Evolutionary conservation across 2,113 vertebrate genomes (phyloP).

Genomic region (Pantherophis guttatus): DNA sequence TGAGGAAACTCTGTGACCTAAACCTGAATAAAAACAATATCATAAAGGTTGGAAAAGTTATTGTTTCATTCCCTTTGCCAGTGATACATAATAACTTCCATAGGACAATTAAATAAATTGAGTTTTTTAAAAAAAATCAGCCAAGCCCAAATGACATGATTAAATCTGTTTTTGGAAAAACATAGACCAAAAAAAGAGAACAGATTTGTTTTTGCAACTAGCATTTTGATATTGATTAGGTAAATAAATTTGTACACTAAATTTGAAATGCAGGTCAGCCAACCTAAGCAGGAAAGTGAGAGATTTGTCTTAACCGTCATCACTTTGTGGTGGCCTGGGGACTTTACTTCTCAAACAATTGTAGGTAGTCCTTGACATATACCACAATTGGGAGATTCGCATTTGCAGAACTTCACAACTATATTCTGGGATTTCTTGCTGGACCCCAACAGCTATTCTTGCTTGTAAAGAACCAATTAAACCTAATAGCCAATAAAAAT

Average conservation of each 20-base stretch:
- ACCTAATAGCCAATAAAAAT: conserved; percentile 21
- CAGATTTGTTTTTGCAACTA: background rate
- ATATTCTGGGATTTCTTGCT: conserved; percentile 9
- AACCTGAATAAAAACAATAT: background rate
- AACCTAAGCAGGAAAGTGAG: background rate
- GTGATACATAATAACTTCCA: conserved; percentile 13
- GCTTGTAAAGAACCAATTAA: conserved; percentile 14
- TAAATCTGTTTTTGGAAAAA: conserved; percentile 20
- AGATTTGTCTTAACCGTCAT: conserved; percentile 17
- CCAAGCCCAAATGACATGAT: background rate
- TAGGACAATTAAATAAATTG: conserved; percentile 11
- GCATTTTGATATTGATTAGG: conserved; percentile 26
- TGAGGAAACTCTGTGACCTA: background rate
- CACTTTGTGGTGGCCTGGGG: conserved; percentile 11
- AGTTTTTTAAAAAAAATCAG: background rate
- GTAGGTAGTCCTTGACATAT: background rate
- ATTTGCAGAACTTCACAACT: conserved; percentile 13
- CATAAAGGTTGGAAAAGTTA: background rate
- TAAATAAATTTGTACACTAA: conserved; percentile 22
- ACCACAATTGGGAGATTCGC: conserved; percentile 1
- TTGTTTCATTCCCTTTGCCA: background rate
- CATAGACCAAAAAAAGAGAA: background rate
- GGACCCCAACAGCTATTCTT: background rate
- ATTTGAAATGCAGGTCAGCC: conserved; percentile 19
- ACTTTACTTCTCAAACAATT: background rate